These are phyloP conservation scores for Phengaris alcon DNA, from an alignment of 2,888 invertebrate species.

Conservation along the genomic window DNA sequence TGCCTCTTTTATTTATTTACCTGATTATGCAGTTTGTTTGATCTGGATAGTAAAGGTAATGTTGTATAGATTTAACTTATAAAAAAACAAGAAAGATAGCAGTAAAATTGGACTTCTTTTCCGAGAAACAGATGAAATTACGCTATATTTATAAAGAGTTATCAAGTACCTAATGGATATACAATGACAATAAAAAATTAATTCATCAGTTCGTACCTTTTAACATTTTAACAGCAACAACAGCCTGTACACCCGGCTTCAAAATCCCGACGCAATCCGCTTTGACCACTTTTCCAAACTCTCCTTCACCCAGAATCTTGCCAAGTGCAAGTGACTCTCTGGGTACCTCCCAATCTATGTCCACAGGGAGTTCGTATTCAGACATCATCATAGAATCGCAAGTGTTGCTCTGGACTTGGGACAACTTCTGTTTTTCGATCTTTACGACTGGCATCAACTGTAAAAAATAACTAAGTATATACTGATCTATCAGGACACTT, in stretches of 20 bases:
- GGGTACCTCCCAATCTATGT: conserved; percentile 96
- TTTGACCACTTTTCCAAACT: conserved; percentile 97
- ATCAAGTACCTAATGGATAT: too few species aligned
- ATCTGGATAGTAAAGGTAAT: too few species aligned
- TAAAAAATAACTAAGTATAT: conserved; percentile 37
- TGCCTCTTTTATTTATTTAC: too few species aligned
- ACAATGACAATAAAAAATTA: too few species aligned
- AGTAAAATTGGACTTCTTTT: too few species aligned
- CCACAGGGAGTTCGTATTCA: conserved; percentile 97
- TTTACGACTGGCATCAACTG: conserved; percentile 93
- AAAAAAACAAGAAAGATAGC: too few species aligned
- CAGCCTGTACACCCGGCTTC: conserved; percentile 83
- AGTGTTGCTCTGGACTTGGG: conserved; percentile 83
- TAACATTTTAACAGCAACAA: conserved; percentile 98
- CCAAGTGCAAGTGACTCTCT: conserved; percentile 88
- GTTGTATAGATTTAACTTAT: too few species aligned
- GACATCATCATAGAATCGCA: conserved; percentile 86
- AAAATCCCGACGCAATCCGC: conserved; percentile 88
- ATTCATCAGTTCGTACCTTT: conserved; percentile 83
- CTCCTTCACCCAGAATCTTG: conserved; percentile 95
- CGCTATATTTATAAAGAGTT: too few species aligned
- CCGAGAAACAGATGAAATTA: too few species aligned
- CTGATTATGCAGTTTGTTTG: too few species aligned
- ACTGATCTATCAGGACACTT: neutral
- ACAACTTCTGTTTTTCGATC: conserved; percentile 91